Percentiles rank a stretch among this genome's conserved stretches.
phyloP scores from a whole-genome alignment of 1,140 invertebrate species.

The Phymastichus coffea region DNA sequence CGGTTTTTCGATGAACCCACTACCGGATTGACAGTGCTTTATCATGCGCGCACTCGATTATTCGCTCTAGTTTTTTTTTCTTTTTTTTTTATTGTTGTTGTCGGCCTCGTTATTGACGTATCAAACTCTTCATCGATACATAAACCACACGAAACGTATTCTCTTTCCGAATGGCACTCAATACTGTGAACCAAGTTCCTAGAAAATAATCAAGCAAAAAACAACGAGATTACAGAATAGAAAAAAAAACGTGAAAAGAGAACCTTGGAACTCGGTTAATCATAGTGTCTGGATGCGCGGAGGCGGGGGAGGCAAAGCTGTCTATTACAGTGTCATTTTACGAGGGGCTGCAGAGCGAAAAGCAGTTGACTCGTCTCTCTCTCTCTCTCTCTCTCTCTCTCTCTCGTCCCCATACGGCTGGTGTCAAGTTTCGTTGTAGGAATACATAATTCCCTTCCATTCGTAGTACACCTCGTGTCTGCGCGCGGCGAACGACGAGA shows the following conservation, averaged over 20 bases:
- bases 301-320: neutral
- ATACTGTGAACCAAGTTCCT: too few relatives aligned
- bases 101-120: too few relatives aligned
- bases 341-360: constrained; percentile 5
- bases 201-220: too few relatives aligned
- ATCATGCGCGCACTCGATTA: too few relatives aligned
- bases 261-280: constrained; percentile 15
- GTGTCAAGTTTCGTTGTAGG: constrained; percentile 19
- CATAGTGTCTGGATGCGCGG: neutral
- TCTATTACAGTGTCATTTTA: constrained; percentile 27
- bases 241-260: neutral
- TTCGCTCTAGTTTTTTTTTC: too few relatives aligned
- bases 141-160: too few relatives aligned
- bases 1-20: constrained; percentile 1
- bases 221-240: neutral
- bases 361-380: neutral
- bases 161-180: too few relatives aligned
- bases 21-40: too few relatives aligned
- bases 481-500: too few relatives aligned
- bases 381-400: too few relatives aligned
- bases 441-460: constrained; percentile 19
- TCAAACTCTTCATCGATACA: too few relatives aligned
- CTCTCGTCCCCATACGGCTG: neutral
- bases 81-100: too few relatives aligned
- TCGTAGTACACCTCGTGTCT: constrained; percentile 1